phyloP scores from a whole-genome alignment of 2,113 vertebrate species.

The Donacobius atricapilla region DNA sequence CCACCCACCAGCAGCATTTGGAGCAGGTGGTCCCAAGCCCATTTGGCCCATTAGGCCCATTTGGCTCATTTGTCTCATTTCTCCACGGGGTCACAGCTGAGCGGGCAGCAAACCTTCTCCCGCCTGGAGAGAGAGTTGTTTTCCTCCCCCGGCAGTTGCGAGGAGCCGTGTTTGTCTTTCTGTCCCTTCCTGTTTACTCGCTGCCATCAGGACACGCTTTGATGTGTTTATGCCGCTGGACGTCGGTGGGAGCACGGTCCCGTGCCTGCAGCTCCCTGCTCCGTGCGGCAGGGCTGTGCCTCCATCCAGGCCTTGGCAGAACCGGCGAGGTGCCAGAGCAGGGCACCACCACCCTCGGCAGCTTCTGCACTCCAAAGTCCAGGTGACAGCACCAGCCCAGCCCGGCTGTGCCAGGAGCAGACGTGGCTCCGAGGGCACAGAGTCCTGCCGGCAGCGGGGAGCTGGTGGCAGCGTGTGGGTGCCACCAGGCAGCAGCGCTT shows the following conservation, averaged over 20 bases:
- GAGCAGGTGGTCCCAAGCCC: not conserved
- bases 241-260: not conserved
- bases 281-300: rapidly evolving
- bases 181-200: constrained; percentile 65
- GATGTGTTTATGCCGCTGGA: constrained; percentile 41
- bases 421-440: rapidly evolving
- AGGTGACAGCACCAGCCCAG: not conserved
- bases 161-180: constrained; percentile 40
- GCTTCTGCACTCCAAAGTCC: not conserved
- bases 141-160: not conserved
- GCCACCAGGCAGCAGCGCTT: not conserved
- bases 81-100: not conserved
- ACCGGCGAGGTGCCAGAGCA: rapidly evolving
- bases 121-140: not conserved
- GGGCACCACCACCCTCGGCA: not conserved
- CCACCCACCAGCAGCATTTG: not conserved
- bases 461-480: not conserved
- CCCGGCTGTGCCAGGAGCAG: not conserved
- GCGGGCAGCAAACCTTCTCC: not conserved
- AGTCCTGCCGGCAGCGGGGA: not conserved
- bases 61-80: not conserved
- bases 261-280: not conserved
- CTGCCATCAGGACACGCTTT: constrained; percentile 52
- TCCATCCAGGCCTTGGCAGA: not conserved
- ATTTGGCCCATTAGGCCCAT: not conserved